Evolutionary conservation across 1,140 invertebrate genomes (phyloP), one percentile per base, ranked within the genome.

Genomic region (Cydia fagiglandana): DNA sequence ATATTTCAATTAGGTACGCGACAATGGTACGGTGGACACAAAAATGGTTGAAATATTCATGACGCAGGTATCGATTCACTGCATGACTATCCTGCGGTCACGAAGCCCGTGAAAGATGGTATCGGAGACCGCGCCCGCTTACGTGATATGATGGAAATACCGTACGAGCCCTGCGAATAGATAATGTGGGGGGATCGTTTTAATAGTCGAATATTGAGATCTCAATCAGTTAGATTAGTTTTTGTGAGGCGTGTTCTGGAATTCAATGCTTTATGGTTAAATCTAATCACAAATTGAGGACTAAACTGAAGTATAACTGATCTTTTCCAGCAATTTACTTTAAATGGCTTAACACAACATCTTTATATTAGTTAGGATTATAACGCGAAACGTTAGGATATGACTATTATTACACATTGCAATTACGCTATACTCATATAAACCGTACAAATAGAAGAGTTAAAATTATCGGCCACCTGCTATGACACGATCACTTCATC

Each of bases 1-100:
- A 85, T 87, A 89, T 90, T 90, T 91, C 87, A 91, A 88, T 91
- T 89, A 89, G 84, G 76, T 75, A 78, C 78, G 79, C 80, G 83
- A 83, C 83, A 84, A 84, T 83, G 84, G 83, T 85, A 85, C 77
- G 79, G 84, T 79, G 81, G 85, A 79, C 78, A 86, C 80, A 81
- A 85, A 85, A 87, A 82, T 77, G 78, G 80, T 87, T 90, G 83
- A 91, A 91, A 90, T 90, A 91, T 91, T 90, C 88, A 90, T 90
- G 82, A 81, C 73, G 74, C 81, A 77, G 81, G 81, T 89, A 90
- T 89, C 86, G 87, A 90, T 90, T 89, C 73, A 75, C 77, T 74
- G 75, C 73, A 41, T 78, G 66, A 70, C 66, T 70, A 24, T 45
- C 66, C 34, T 17, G 66, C 38, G 34, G 79, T 77, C 81, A 84